phyloP scores from a whole-genome alignment of 2,113 vertebrate genomes.

The Sphyrna mokarran region DNA sequence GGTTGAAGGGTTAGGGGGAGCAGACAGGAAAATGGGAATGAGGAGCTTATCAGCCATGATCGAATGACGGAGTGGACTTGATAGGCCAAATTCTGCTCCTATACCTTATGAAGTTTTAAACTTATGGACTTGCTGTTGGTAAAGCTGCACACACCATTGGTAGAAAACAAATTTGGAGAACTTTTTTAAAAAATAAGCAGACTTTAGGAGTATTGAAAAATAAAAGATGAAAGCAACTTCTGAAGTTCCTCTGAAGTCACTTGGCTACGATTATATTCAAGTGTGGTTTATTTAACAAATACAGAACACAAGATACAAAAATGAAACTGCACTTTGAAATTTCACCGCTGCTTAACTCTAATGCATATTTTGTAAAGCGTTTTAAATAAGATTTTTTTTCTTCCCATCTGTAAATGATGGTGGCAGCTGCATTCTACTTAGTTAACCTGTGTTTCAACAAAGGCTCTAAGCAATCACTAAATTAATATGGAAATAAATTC shows the following conservation, averaged over 20 bases:
- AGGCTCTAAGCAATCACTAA: neutral
- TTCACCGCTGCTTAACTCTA: neutral
- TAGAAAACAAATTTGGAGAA: neutral
- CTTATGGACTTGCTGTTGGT: neutral
- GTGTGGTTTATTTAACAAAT: neutral
- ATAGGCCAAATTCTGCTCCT: too few species aligned
- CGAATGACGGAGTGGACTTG: too few species aligned
- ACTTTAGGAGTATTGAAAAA: neutral
- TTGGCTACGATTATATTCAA: neutral
- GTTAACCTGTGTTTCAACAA: neutral
- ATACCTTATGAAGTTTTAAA: too few species aligned
- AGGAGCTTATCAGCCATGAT: too few species aligned
- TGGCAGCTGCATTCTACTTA: neutral
- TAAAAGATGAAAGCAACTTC: conserved; percentile 17
- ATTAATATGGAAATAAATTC: neutral
- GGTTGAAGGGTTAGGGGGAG: too few species aligned
- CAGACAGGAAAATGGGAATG: too few species aligned
- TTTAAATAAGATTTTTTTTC: neutral
- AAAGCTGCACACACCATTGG: neutral
- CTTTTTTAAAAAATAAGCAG: neutral
- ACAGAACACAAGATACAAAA: neutral
- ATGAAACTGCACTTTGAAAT: neutral
- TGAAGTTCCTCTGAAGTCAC: neutral
- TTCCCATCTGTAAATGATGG: neutral
- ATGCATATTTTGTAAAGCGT: neutral